Percentiles rank a stretch among this genome's conserved stretches.
These are phyloP conservation scores for Balaeniceps rex DNA, from an alignment of 2,113 vertebrate genomes.

Conservation along the genomic window DNA sequence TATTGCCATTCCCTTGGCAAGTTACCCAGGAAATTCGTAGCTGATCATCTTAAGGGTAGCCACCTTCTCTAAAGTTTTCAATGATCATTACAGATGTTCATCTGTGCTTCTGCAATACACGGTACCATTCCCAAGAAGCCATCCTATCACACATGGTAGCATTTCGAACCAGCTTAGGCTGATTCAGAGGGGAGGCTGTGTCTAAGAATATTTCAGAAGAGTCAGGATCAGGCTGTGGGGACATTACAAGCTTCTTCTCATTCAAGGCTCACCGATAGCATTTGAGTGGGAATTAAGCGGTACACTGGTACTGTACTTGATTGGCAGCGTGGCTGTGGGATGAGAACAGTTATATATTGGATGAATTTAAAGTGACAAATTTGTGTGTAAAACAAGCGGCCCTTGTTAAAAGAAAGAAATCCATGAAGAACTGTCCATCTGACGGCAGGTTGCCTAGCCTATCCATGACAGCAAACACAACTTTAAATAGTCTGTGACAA, in stretches of 20 bases:
- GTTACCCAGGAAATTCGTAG: neutral
- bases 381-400: neutral
- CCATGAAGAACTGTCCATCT: neutral
- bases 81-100: neutral
- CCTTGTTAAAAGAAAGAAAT: neutral
- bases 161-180: neutral
- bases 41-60: neutral
- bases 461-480: neutral
- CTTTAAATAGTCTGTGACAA: neutral
- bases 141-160: neutral
- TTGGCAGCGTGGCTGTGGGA: neutral
- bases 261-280: neutral
- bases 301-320: neutral
- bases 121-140: neutral
- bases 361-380: slow-evolving; percentile 2
- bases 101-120: neutral
- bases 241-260: neutral
- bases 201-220: neutral
- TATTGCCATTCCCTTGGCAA: neutral
- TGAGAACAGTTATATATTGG: neutral
- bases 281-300: neutral
- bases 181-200: neutral
- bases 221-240: neutral
- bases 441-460: neutral
- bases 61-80: neutral